Conservation (phyloP, 2,888 invertebrate genomes). For the Cecidostiba fungosa region DNA sequence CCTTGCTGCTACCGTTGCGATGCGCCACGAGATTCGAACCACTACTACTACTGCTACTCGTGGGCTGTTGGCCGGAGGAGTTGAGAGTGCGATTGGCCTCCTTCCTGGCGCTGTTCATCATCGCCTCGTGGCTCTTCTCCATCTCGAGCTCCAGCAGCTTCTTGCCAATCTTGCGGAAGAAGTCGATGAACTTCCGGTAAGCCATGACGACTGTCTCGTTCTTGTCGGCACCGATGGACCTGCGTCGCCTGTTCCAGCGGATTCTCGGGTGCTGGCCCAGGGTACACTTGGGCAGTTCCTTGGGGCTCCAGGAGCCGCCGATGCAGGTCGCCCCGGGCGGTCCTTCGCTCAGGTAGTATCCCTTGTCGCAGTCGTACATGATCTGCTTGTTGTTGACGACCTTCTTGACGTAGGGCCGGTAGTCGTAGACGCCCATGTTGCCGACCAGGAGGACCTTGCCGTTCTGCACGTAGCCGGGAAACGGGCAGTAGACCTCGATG, state of each 20-base stretch:
- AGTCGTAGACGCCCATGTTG: constrained; percentile 97
- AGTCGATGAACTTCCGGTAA: constrained; percentile 77
- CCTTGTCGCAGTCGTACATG: constrained; percentile 97
- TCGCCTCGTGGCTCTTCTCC: constrained; percentile 72
- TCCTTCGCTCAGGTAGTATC: constrained; percentile 92
- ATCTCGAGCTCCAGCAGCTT: constrained; percentile 76
- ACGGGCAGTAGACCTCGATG: constrained; percentile 92
- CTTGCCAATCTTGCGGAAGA: constrained; percentile 77
- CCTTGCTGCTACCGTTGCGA: constrained; percentile 52
- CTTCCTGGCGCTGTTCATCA: constrained; percentile 64
- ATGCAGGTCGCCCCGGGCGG: constrained; percentile 97
- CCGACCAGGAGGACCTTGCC: constrained; percentile 96
- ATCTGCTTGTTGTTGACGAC: constrained; percentile 96
- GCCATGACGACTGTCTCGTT: constrained; percentile 68
- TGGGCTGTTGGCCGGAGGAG: neutral
- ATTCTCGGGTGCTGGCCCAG: constrained; percentile 93
- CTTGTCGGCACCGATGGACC: constrained; percentile 80
- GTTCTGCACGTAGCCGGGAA: constrained; percentile 93
- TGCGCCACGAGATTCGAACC: neutral
- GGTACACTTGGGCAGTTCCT: constrained; percentile 91
- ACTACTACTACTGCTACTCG: neutral
- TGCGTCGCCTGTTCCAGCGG: constrained; percentile 88
- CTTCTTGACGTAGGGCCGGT: constrained; percentile 95
- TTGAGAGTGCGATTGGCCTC: constrained; percentile 33
- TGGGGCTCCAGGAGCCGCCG: constrained; percentile 96